A percentile compares a stretch with the other conserved stretches of the same genome.
These are phyloP conservation scores for Nesoenas mayeri DNA, from an alignment of 2,113 vertebrate genomes.

Conservation along the genomic window DNA sequence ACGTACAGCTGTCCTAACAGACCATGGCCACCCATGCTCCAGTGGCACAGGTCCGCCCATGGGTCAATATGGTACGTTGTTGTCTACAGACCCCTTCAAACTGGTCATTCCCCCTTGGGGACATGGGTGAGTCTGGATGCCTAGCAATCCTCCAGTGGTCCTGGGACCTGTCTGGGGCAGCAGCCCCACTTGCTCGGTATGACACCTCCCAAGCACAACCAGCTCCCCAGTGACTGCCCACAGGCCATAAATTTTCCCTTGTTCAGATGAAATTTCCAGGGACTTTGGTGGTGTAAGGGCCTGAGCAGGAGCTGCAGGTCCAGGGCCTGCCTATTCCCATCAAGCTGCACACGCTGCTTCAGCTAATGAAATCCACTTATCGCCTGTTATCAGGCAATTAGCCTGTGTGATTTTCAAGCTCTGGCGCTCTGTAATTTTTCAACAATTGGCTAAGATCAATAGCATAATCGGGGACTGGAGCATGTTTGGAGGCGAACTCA, in stretches of 20 bases:
- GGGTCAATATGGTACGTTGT: rapidly evolving
- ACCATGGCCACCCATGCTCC: neutral
- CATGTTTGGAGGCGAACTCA: neutral
- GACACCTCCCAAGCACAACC: neutral
- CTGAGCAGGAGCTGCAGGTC: rapidly evolving
- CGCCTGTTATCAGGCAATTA: neutral
- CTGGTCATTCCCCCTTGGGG: too few species aligned
- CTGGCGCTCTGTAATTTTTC: neutral
- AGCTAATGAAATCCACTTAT: neutral
- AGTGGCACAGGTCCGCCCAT: rapidly evolving
- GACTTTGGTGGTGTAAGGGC: rapidly evolving
- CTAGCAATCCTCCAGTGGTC: rapidly evolving
- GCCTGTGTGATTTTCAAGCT: neutral
- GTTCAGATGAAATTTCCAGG: neutral
- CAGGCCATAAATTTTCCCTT: neutral
- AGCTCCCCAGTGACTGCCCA: rapidly evolving
- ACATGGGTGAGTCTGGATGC: neutral
- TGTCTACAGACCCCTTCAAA: neutral
- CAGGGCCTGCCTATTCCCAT: neutral
- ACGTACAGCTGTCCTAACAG: neutral
- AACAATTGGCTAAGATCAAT: neutral
- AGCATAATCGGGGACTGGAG: neutral
- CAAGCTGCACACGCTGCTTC: rapidly evolving
- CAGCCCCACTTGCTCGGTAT: neutral
- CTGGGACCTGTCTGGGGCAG: neutral